Base-by-base conservation (phyloP, 1,140 invertebrate genomes). In the Ceratosolen solmsi region DNA sequence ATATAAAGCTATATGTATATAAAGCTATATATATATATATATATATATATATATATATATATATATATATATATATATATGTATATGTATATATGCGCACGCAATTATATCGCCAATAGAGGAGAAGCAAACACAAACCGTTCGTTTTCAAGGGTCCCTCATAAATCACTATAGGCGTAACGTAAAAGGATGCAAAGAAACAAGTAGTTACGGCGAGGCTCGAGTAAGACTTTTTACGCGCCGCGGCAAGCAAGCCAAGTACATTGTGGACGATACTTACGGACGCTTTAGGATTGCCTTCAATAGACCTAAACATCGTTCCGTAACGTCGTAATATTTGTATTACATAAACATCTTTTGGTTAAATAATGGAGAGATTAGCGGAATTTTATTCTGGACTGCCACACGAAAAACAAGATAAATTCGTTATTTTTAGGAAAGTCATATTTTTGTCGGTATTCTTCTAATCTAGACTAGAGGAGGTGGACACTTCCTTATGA, bases 151-250 rank as follows among this genome's bases (percentile, higher is more conserved):
- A 54, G 46, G 60, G 41, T 80, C 58, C 46, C 71, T 75, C 72
- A 72, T 81, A 81, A 81, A 81, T 81, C 79, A 81, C 71, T 68
- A 74, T 81, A 81, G 79, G 72, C 79, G 72, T 81, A 81, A 75
- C 72, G 72, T 75, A 46, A 81, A 81, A 81, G 72, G 79, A 75
- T 86, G 86, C 78, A 60, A 60, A 73, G 78, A 80, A 71, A 71
- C 68, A 72, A 79, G 68, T 79, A 71, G 65, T 79, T 79, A 79
- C 68, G 77, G 60, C 77, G 36, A 33, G 77, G 65, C 77, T 79
- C 46, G 60, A 78, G 76, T 78, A 65, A 78, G 76, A 78, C 76
- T 68, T 78, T 78, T 82, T 80, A 84, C 79, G 80, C 74, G 81
- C 82, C 84, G 84, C 63, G 17, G 33, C 20, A 68, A 38, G 2